Evolutionary conservation across 2,797 vertebrate genomes (phyloP), one percentile per base, ranked within the genome.

Genomic region (Pangasius djambal): DNA sequence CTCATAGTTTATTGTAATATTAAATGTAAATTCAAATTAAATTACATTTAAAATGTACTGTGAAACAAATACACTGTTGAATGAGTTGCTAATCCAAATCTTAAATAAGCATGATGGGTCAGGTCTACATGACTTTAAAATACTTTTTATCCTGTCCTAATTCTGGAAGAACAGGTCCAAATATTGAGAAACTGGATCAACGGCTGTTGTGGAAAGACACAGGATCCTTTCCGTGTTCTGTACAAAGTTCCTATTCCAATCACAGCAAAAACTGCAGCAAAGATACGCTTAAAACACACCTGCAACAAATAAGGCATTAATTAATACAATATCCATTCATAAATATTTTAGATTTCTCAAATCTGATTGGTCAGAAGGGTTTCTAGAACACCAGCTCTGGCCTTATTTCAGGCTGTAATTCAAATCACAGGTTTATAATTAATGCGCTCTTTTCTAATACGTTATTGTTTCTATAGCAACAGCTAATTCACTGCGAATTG

Each of bases 181-280:
- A 1, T 0, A 12, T n/a, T 12, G 28, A 28, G 3, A 65, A 63
- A 8, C 25, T 28, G 2, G 10, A 1, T 13, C 63, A 15, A n/a
- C n/a, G n/a, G n/a, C n/a, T n/a, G 3, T 31, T 7, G 0, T 10
- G 2, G 61, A 25, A 44, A 25, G 1, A 74, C 0, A 25, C 16
- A 3, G 31, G 31, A 31, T 6, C n/a, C 2, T 0, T 3, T 20
- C 70, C 8, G 4, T 78, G 6, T 52, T 79, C 22, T 55, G n/a
- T 20, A 55, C 10, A 18, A 52, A 78, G 55, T 8, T 6, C 6
- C 15, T 16, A 31, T 3, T 55, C 2, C 28, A 44, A 44, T 44
- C 3, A 44, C 4, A 44, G 3, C 40, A 31, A 52, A 8, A 20
- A 5, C 1, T 59, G 1, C 52, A 37, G 18, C 52, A 0, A 37